These are phyloP conservation scores for Macroramphosus scolopax DNA, from an alignment of 2,797 vertebrate genomes.

Conservation along the genomic window DNA sequence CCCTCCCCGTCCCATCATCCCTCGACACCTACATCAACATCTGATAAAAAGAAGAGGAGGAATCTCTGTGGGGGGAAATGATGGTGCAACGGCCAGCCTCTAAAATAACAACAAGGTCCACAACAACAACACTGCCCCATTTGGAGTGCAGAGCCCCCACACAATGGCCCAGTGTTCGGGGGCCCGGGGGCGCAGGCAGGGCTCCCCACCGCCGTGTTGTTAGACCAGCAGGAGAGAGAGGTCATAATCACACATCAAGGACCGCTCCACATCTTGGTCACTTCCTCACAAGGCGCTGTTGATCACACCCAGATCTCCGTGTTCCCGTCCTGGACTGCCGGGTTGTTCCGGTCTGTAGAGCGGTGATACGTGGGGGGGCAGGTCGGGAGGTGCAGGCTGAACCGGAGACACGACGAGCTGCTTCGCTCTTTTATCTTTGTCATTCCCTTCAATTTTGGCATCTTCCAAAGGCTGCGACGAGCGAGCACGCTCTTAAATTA, in stretches of 20 bases:
- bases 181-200: slow-evolving; percentile 56
- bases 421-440: slow-evolving; percentile 26
- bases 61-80: slow-evolving; percentile 51
- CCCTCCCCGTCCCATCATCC: slow-evolving; percentile 28
- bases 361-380: slow-evolving; percentile 6
- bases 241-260: slow-evolving; percentile 54
- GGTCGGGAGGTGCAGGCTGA: slow-evolving; percentile 9
- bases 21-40: slow-evolving; percentile 47
- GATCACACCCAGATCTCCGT: slow-evolving; percentile 1
- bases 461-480: slow-evolving; percentile 17
- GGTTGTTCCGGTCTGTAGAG: background rate
- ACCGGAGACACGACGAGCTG: slow-evolving; percentile 11
- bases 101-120: slow-evolving; percentile 72
- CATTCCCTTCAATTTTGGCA: slow-evolving; percentile 15
- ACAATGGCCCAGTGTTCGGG: slow-evolving; percentile 75
- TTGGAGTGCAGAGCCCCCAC: slow-evolving; percentile 59
- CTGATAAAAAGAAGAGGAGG: slow-evolving; percentile 43
- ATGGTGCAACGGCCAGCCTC: slow-evolving; percentile 58
- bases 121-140: slow-evolving; percentile 67
- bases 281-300: background rate
- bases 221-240: slow-evolving; percentile 56
- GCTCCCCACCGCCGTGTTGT: slow-evolving; percentile 63
- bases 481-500: slow-evolving; percentile 34
- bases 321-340: slow-evolving; percentile 11
- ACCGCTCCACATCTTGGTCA: slow-evolving; percentile 37